phyloP scores from a whole-genome alignment of 2,113 vertebrate genomes.

The Thamnophis sirtalis region DNA sequence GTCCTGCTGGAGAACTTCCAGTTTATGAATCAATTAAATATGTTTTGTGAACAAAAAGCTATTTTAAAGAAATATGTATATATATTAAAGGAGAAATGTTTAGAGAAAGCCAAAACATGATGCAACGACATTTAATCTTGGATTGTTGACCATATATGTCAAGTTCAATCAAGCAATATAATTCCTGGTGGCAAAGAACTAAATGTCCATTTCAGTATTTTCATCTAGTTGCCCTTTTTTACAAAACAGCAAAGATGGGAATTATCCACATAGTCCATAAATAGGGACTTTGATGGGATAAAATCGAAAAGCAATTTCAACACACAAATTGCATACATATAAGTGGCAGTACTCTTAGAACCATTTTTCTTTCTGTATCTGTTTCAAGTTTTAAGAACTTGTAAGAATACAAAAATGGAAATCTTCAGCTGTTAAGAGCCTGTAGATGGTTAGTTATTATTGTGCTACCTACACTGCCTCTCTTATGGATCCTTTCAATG shows the following conservation, averaged over 20 bases:
- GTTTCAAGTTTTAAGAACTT: background rate
- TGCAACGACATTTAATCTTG: background rate
- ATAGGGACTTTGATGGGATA: background rate
- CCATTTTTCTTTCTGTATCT: background rate
- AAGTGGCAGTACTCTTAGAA: background rate
- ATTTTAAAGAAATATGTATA: no score
- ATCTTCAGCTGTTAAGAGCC: background rate
- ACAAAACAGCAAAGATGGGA: background rate
- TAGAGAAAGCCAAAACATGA: background rate
- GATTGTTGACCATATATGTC: background rate
- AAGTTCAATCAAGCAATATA: constrained; percentile 19
- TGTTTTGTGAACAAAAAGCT: no score
- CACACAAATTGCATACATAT: background rate
- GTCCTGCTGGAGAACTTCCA: no score
- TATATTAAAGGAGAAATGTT: background rate
- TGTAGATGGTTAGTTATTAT: background rate
- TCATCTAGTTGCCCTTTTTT: constrained; percentile 2
- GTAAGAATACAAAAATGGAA: background rate
- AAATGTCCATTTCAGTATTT: background rate
- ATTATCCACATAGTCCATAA: background rate
- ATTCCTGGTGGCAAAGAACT: background rate
- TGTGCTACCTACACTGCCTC: fast-evolving
- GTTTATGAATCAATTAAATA: no score
- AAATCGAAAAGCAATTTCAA: background rate
- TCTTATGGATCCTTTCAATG: background rate